Base-by-base conservation (phyloP, 2,888 invertebrate species). In the Philaethria dido region DNA sequence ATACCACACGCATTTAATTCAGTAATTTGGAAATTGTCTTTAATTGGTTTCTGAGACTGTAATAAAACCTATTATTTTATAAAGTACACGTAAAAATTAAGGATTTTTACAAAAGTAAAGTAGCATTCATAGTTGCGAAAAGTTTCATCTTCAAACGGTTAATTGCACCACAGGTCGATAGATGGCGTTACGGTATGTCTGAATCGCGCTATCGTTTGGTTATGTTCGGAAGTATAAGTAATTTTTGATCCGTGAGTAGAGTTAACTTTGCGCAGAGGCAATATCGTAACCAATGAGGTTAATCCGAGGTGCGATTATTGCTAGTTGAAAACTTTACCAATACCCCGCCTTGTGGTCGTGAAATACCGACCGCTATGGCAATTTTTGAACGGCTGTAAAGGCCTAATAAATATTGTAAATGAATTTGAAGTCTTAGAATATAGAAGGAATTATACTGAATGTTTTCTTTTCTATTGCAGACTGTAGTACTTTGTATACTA, bases 241-340 rank as follows among this genome's bases (percentile, higher is more conserved):
- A 1, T 64, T 57, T n/a, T 96, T 96, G 96, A 95, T n/a, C n/a
- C 39, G 39, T 95, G 96, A 95, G 95, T 95, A 96, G 96, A 96
- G 6, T 93, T 81, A 96, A 94, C 96, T 96, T 96, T 96, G 96
- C 96, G 96, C 96, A 96, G 96, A 94, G 96, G 96, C 96, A 94
- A 94, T 96, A 96, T 96, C 95, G 95, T 96, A 96, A 95, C 95
- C 96, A 93, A 95, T 96, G 96, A 96, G 95, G 96, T 95, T 93
- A 92, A 94, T 94, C 96, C 95, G 96, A 96, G 96, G 95, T 95
- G 96, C 95, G 95, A 95, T 96, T 96, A 96, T 97, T 97, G 96
- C 96, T 96, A 96, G 96, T 96, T 96, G 96, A 96, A 96, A 96
- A 96, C 96, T 96, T 96, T 95, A 96, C 96, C 96, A 97, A 96